phyloP scores from a whole-genome alignment of 2,888 invertebrate genomes.

The Diloba caeruleocephala region DNA sequence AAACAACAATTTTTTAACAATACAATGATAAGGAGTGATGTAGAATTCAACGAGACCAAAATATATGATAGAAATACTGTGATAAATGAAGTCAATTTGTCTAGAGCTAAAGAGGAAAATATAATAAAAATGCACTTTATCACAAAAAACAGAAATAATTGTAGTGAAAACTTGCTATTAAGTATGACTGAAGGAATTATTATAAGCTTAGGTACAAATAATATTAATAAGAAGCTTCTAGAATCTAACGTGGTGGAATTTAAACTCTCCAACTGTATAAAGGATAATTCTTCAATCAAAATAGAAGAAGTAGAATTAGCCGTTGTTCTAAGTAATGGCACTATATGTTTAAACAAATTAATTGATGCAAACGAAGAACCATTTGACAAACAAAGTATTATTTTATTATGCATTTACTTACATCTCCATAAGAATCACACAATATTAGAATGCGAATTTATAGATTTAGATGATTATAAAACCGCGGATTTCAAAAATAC shows the following conservation, averaged over 20 bases:
- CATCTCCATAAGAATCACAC: neutral
- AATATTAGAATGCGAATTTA: constrained; percentile 18
- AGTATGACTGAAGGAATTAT: constrained; percentile 19
- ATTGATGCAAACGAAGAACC: constrained; percentile 2
- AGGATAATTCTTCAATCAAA: neutral
- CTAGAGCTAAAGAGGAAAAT: neutral
- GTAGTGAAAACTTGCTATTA: constrained; percentile 6
- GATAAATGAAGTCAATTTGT: neutral
- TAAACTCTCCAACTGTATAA: constrained; percentile 11
- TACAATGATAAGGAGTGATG: neutral
- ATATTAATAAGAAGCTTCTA: neutral
- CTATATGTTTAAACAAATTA: constrained; percentile 5
- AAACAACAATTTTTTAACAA: neutral
- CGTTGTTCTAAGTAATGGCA: constrained; percentile 16
- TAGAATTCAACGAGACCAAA: neutral
- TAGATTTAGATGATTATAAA: constrained; percentile 12
- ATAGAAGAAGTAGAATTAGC: constrained; percentile 14
- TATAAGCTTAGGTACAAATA: neutral
- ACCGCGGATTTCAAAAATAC: constrained; percentile 1
- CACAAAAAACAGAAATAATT: constrained; percentile 6
- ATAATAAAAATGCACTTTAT: constrained; percentile 9
- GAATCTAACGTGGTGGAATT: constrained; percentile 9
- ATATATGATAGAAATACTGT: neutral
- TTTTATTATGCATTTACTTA: constrained; percentile 21
- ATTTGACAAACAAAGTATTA: neutral